A percentile compares a stretch with the other conserved stretches of the same genome.
Evolutionary conservation across 2,888 invertebrate species (phyloP).

Genomic region (Frankliniella intonsa): DNA sequence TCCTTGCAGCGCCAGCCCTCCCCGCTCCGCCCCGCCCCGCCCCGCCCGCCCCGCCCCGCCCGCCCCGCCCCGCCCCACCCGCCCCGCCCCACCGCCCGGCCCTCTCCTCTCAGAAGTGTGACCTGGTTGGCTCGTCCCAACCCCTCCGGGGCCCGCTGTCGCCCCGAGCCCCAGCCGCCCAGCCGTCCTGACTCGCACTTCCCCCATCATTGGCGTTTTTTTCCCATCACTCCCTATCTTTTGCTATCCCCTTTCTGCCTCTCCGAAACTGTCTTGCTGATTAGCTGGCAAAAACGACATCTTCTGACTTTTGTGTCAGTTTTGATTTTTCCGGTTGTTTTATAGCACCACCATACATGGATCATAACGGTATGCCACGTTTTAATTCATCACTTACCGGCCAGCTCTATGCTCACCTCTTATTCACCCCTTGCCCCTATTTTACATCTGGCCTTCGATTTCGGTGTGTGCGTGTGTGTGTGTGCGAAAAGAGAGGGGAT

Average conservation of each 20-base stretch:
- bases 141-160: not conserved
- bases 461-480: not conserved
- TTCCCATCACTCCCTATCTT: not conserved
- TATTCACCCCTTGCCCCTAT: not conserved
- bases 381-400: no score
- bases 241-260: not conserved
- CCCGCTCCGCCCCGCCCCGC: not conserved
- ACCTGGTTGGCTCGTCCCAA: not conserved
- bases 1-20: not conserved
- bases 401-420: no score
- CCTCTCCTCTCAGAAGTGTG: not conserved
- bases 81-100: not conserved
- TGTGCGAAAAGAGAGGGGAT: not conserved
- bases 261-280: no score
- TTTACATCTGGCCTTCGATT: constrained; percentile 3
- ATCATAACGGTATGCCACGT: no score
- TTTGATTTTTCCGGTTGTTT: no score
- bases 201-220: not conserved
- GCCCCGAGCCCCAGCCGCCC: no score
- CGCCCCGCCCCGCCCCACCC: not conserved
- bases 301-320: no score
- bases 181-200: not conserved
- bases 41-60: not conserved
- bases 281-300: no score
- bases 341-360: no score